phyloP scores from a whole-genome alignment of 2,888 invertebrate genomes.

The Molanna angustata region DNA sequence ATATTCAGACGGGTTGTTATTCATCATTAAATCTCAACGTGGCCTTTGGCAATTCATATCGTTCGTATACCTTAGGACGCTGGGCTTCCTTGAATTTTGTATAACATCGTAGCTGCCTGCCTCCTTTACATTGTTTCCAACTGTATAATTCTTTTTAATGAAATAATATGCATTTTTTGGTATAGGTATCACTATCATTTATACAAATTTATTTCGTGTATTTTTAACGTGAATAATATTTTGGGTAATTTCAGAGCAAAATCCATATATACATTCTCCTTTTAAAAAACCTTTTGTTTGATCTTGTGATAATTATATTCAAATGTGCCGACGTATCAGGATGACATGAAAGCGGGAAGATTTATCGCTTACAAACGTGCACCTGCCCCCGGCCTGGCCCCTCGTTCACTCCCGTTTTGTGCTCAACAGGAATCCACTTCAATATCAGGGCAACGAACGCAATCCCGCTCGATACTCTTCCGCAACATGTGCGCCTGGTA shows the following conservation, averaged over 20 bases:
- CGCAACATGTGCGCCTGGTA: conserved; percentile 25
- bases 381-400: conserved; percentile 45
- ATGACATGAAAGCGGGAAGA: conserved; percentile 15
- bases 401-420: conserved; percentile 41
- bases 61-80: too few relatives aligned
- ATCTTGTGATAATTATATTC: conserved; percentile 19
- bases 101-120: too few relatives aligned
- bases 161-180: too few relatives aligned
- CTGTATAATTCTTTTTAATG: too few relatives aligned
- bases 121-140: too few relatives aligned
- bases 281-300: too few relatives aligned
- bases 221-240: too few relatives aligned
- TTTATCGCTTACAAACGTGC: conserved; percentile 38
- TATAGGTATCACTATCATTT: too few relatives aligned
- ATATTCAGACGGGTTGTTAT: background rate
- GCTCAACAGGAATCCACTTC: conserved; percentile 33
- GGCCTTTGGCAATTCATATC: background rate
- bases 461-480: conserved; percentile 23
- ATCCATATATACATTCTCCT: too few relatives aligned
- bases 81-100: too few relatives aligned
- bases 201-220: too few relatives aligned
- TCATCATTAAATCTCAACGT: background rate
- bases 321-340: conserved; percentile 17
- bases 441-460: conserved; percentile 35
- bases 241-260: too few relatives aligned